Percentiles rank a stretch among this genome's conserved stretches.
These are phyloP conservation scores for Delia radicum DNA, from an alignment of 1,140 invertebrate species.

Conservation along the genomic window DNA sequence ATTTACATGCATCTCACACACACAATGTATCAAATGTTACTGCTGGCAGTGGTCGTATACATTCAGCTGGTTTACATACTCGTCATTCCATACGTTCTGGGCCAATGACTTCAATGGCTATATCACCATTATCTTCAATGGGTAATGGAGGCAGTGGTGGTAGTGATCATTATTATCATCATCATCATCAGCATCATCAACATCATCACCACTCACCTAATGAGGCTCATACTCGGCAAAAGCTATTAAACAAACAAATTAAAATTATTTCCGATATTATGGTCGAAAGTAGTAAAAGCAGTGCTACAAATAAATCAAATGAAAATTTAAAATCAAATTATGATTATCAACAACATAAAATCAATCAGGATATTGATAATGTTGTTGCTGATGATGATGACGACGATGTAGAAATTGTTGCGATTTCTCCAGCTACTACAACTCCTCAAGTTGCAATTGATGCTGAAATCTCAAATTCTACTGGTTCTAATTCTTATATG, in stretches of 20 bases:
- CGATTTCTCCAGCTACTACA: background rate
- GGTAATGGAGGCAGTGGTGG: too few relatives aligned
- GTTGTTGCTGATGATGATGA: conserved; percentile 14
- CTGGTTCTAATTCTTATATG: background rate
- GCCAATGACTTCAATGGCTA: background rate
- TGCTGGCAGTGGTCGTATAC: background rate
- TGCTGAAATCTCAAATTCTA: background rate
- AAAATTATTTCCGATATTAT: conserved; percentile 49
- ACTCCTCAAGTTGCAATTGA: background rate
- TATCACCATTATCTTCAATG: background rate
- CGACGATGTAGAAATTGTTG: conserved; percentile 20
- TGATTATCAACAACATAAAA: background rate
- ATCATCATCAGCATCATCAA: too few relatives aligned
- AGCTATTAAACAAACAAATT: conserved; percentile 49
- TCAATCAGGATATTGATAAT: background rate
- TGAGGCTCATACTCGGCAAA: conserved; percentile 30
- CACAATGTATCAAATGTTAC: background rate
- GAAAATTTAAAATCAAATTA: conserved; percentile 12
- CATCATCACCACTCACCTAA: background rate
- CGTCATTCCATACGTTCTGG: background rate
- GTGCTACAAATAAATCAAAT: background rate
- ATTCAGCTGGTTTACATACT: background rate
- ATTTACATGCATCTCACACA: background rate
- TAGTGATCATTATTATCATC: too few relatives aligned
- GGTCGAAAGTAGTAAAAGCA: conserved; percentile 29